A percentile compares a stretch with the other conserved stretches of the same genome.
phyloP scores from a whole-genome alignment of 1,140 invertebrate genomes.

The Drosophila pandora region DNA sequence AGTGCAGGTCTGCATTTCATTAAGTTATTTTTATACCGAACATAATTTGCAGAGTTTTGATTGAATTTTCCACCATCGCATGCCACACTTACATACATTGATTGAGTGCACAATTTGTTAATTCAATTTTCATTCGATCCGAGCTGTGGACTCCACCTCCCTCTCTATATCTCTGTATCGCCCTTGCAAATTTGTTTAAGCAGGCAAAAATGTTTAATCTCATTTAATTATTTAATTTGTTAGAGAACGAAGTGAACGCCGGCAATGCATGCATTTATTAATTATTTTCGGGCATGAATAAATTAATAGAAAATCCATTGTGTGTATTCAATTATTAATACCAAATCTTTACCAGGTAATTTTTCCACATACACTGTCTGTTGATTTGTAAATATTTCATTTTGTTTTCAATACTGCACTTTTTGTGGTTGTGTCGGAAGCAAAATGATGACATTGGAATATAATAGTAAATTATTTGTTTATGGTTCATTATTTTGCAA shows the following conservation, averaged over 20 bases:
- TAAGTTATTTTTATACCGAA: slow-evolving; percentile 50
- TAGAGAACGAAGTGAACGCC: slow-evolving; percentile 33
- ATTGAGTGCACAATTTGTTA: slow-evolving; percentile 77
- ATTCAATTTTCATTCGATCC: slow-evolving; percentile 60
- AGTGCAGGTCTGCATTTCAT: slow-evolving; percentile 54
- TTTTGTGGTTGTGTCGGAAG: slow-evolving; percentile 3
- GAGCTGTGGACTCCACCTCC: background rate
- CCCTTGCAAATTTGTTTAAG: slow-evolving; percentile 21
- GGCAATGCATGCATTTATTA: slow-evolving; percentile 27
- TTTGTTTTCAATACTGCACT: slow-evolving; percentile 7
- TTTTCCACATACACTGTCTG: slow-evolving; percentile 23
- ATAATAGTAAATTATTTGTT: slow-evolving; percentile 43
- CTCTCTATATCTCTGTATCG: background rate
- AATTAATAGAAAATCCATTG: slow-evolving; percentile 63
- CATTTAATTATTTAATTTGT: slow-evolving; percentile 80
- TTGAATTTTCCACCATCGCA: slow-evolving; percentile 57
- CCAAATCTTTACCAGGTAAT: slow-evolving; percentile 32
- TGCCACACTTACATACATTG: slow-evolving; percentile 45
- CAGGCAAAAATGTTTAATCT: slow-evolving; percentile 60
- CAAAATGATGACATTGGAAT: slow-evolving; percentile 29
- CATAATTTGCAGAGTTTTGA: slow-evolving; percentile 57
- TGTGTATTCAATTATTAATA: slow-evolving; percentile 59
- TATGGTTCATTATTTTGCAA: slow-evolving; percentile 43
- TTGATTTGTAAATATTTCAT: slow-evolving; percentile 49
- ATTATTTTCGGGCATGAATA: slow-evolving; percentile 46